Evolutionary conservation across 2,113 vertebrate genomes (phyloP), one percentile per base, ranked within the genome.

Genomic region (Silurus meridionalis): DNA sequence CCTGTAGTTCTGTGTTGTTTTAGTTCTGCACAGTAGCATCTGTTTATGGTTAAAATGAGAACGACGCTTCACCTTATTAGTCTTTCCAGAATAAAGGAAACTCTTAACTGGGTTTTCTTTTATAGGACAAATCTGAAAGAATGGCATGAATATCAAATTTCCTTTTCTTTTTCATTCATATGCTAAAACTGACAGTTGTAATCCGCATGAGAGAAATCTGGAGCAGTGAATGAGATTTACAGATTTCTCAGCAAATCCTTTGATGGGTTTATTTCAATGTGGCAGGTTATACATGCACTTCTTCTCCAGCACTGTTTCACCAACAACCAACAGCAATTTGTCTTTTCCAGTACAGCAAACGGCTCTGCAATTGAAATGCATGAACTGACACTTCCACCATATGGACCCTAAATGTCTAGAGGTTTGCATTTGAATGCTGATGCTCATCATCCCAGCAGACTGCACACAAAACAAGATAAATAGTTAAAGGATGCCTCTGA

Each of bases 371-470:
- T 86, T 74, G 63, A 82, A 82, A 74, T 82, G 79, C 80, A 74
- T 55, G 58, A 52, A 8, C 23, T 86, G 69, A 61, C 85, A 86
- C 67, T 23, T 82, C 80, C 69, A 11, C 15, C 58, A 81, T 55
- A 64, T 55, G 23, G 64, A 55, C 37, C n/a, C 19, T 17, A 23
- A 82, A 82, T 1, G 53, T 57, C 9, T 46, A 37, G 23, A 75
- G 57, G n/a, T 63, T 86, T 86, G 80, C 80, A 86, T 82, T 15
- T 86, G 57, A 86, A 86, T 86, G 69, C 58, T 63, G 57, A 82
- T 46, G 50, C 25, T 71, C n/a, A 23, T 63, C 28, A 75, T 82
- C 58, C 19, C 9, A 82, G 64, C 14, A 52, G 60, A n/a, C 55
- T 69, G 19, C 37, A 58, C n/a, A 67, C 19, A 79, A 77, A 66